Conservation (phyloP, 64 coral and sea anemone genomes). For the Montipora sp. region DNA sequence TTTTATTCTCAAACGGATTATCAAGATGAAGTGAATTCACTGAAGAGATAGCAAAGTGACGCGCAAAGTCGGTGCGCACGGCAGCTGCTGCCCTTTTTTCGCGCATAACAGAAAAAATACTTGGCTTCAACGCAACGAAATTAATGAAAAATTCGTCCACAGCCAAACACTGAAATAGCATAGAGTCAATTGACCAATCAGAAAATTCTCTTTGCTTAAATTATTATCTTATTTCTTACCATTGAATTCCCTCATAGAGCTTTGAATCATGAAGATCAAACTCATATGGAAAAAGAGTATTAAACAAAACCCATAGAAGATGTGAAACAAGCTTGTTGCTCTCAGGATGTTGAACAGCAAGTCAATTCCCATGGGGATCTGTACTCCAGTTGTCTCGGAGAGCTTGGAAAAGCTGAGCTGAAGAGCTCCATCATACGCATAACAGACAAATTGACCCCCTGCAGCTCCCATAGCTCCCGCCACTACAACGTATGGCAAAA, state of each 20-base stretch:
- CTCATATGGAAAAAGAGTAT: slow-evolving; percentile 84
- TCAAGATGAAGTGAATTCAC: not conserved
- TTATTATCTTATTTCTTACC: slow-evolving; percentile 30
- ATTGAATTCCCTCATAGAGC: slow-evolving; percentile 90
- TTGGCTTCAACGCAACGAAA: too few relatives aligned
- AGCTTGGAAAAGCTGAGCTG: slow-evolving; percentile 63
- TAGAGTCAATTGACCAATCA: too few relatives aligned
- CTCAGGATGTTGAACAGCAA: slow-evolving; percentile 79
- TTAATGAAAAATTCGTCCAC: too few relatives aligned
- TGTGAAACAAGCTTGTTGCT: slow-evolving; percentile 84
- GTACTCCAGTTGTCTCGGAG: slow-evolving; percentile 13
- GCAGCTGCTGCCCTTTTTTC: too few relatives aligned
- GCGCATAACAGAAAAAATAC: too few relatives aligned
- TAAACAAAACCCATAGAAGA: slow-evolving; percentile 86
- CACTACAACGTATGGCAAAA: slow-evolving; percentile 68
- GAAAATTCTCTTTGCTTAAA: not conserved
- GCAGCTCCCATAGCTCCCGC: slow-evolving; percentile 88
- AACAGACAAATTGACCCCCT: slow-evolving; percentile 92
- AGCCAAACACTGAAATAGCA: too few relatives aligned
- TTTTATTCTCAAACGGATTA: not conserved
- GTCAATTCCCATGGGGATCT: slow-evolving; percentile 68
- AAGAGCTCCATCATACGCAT: slow-evolving; percentile 76
- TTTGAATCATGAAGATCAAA: slow-evolving; percentile 92
- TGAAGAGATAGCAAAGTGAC: too few relatives aligned
- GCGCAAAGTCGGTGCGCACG: too few relatives aligned